Conservation (phyloP, 2,888 invertebrate species). For the Epirrita christyi region DNA sequence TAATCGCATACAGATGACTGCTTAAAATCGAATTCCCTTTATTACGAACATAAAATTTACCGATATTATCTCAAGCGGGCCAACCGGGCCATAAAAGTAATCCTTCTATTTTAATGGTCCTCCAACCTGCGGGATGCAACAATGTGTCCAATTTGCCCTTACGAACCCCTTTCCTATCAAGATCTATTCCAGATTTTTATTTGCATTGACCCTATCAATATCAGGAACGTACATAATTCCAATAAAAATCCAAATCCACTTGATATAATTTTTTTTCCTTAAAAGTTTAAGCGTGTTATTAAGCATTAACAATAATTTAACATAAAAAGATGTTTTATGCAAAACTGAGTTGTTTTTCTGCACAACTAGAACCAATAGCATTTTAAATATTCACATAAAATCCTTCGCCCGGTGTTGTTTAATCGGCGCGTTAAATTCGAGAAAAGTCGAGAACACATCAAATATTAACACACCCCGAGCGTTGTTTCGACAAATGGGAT, state of each 20-base stretch:
- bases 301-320: constrained; percentile 50
- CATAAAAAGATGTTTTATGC: constrained; percentile 56
- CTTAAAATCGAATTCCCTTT: constrained; percentile 81
- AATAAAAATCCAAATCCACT: constrained; percentile 27
- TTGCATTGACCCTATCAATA: constrained; percentile 44
- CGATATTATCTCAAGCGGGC: constrained; percentile 81
- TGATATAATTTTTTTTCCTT: constrained; percentile 31
- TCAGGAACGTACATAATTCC: constrained; percentile 5
- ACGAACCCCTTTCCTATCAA: constrained; percentile 50
- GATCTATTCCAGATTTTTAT: constrained; percentile 50
- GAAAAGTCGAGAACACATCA: constrained; percentile 83
- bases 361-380: constrained; percentile 78
- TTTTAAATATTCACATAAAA: constrained; percentile 83
- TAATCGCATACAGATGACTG: constrained; percentile 77
- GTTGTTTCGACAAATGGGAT: constrained; percentile 80
- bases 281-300: constrained; percentile 40
- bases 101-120: constrained; percentile 81
- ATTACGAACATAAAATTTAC: constrained; percentile 81
- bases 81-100: constrained; percentile 80
- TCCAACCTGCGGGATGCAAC: constrained; percentile 79
- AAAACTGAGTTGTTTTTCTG: constrained; percentile 64
- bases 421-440: constrained; percentile 82
- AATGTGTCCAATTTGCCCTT: constrained; percentile 70
- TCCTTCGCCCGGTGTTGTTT: constrained; percentile 79
- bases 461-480: constrained; percentile 76